These are phyloP conservation scores for Hipparchia sbordonii DNA, from an alignment of 2,888 invertebrate species.

Conservation along the genomic window DNA sequence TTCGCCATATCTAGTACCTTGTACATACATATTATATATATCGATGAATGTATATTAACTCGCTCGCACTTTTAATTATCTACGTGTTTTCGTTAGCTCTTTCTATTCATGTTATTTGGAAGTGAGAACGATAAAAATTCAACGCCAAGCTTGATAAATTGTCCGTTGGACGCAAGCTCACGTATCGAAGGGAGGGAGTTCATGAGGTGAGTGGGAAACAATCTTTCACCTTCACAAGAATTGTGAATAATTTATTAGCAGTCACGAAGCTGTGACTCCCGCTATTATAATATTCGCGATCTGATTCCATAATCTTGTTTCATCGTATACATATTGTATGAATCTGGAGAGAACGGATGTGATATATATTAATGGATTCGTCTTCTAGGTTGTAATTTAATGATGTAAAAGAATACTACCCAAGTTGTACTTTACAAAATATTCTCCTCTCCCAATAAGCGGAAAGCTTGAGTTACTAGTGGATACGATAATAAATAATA, in stretches of 20 bases:
- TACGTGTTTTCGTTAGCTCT: neutral
- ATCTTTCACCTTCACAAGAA: constrained; percentile 17
- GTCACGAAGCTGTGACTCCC: constrained; percentile 25
- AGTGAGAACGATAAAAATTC: neutral
- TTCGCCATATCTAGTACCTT: no score
- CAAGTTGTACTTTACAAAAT: no score
- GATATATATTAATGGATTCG: constrained; percentile 25
- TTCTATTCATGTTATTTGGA: neutral
- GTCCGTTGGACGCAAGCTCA: constrained; percentile 39
- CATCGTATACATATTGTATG: constrained; percentile 31
- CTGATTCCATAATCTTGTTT: constrained; percentile 25
- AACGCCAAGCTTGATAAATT: constrained; percentile 33
- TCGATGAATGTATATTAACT: no score
- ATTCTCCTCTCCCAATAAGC: no score
- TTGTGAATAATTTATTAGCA: constrained; percentile 29
- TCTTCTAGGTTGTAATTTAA: neutral
- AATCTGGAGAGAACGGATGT: constrained; percentile 15
- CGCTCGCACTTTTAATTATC: no score
- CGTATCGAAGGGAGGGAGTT: constrained; percentile 16
- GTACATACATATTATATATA: no score
- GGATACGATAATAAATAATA: no score
- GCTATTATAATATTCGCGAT: constrained; percentile 24
- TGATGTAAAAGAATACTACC: neutral
- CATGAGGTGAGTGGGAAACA: constrained; percentile 16
- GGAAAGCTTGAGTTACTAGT: no score